Base-by-base conservation (phyloP, 2,888 invertebrate species). In the Drosophila lacicola region DNA sequence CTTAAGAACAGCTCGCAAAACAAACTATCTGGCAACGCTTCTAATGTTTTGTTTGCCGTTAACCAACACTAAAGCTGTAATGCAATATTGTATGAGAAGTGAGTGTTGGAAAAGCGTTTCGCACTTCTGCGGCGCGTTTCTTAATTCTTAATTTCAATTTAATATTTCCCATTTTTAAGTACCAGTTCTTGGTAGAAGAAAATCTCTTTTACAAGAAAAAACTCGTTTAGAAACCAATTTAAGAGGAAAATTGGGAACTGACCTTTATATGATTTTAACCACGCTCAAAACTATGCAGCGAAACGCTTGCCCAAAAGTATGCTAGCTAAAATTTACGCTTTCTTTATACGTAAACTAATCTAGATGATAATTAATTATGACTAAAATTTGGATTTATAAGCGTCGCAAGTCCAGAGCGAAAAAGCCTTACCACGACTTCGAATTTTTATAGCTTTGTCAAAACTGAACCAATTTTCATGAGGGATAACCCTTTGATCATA, bases 301-400 rank as follows among this genome's bases (percentile, higher is more conserved):
- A 11, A 21, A 54, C 13, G 4, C 10, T 51, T 34, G 46, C 65
- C 46, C 3, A 36, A 54, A 66, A 42, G 66, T 66, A 66, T 66
- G 66, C 66, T 58, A 51, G 2, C 1, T 25, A 36, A 45, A 11
- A 10, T 25, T 6, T 6, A 8, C 2, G 25, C 8, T 25, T 25
- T 5, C 25, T 25, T 6, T 25, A 25, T 25, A 25, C 0, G 6
- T 6, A 6, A 25, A 25, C 6, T 6, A 25, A 8, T 25, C 25
- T 25, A 25, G 25, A 37, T 37, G n/a, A 5, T n/a, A n/a, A 6
- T 8, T 2, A 37, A 37, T n/a, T 37, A 2, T 37, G 36, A 37
- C 8, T 2, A n/a, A n/a, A n/a, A 8, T 8, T n/a, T n/a, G 2
- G n/a, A 37, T 2, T 6, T 14, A n/a, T n/a, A 37, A n/a, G n/a